A percentile compares a stretch with the other conserved stretches of the same genome.
Evolutionary conservation across 2,797 vertebrate species (phyloP).

Genomic region (Emys orbicularis): DNA sequence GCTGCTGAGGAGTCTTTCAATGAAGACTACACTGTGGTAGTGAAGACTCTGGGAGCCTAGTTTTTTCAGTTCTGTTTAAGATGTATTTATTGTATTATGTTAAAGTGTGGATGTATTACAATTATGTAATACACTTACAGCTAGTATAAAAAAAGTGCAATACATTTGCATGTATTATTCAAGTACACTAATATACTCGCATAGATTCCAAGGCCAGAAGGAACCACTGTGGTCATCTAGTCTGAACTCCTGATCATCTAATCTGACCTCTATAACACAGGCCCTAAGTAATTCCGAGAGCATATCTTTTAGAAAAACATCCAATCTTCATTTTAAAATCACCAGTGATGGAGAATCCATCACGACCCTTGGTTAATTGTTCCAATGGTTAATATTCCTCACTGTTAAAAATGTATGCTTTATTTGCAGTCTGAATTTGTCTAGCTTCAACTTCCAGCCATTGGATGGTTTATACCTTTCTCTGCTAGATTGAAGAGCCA

Average conservation of each 20-base stretch:
- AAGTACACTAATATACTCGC: neutral
- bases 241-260: neutral
- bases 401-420: neutral
- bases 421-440: neutral
- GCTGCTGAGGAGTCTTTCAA: neutral
- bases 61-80: neutral
- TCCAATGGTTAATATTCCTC: neutral
- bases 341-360: neutral
- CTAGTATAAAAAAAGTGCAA: neutral
- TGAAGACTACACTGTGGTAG: neutral
- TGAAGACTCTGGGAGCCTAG: neutral
- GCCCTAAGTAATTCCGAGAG: neutral
- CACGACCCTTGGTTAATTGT: neutral
- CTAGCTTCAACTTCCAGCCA: neutral
- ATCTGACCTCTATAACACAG: neutral
- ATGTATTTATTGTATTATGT: neutral
- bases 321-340: neutral
- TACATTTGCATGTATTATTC: neutral
- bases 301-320: neutral
- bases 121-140: neutral
- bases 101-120: neutral
- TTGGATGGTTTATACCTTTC: neutral
- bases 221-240: neutral
- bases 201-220: neutral
- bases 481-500: neutral